A percentile compares a stretch with the other conserved stretches of the same genome.
These are phyloP conservation scores for Procavia capensis DNA, from an alignment of 2,113 vertebrate species.

Conservation along the genomic window DNA sequence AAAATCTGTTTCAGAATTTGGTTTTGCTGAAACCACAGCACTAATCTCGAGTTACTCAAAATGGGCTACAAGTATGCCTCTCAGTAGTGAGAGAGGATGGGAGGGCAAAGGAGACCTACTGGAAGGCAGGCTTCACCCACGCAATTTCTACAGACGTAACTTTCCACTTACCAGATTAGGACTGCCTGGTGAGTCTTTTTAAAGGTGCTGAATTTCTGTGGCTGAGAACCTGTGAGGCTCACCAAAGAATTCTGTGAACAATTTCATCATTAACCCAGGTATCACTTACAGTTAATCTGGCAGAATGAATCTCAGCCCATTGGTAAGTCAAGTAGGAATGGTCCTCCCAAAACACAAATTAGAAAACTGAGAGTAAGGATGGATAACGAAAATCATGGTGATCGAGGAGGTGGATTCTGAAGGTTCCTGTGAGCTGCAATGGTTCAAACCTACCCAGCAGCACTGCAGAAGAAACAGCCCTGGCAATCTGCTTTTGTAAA, in stretches of 20 bases:
- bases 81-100: not conserved
- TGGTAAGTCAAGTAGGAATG: not conserved
- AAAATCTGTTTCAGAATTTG: not conserved
- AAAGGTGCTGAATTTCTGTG: not conserved
- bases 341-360: not conserved
- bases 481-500: not conserved
- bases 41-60: not conserved
- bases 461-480: not conserved
- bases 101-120: not conserved
- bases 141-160: not conserved
- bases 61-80: not conserved
- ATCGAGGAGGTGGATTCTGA: not conserved
- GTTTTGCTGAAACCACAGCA: not conserved
- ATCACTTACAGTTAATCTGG: not conserved
- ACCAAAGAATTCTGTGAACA: not conserved
- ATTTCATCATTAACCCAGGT: not conserved
- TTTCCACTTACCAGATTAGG: conserved; percentile 23
- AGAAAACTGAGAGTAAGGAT: not conserved
- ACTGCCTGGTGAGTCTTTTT: not conserved
- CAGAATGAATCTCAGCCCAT: not conserved
- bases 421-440: too few species aligned
- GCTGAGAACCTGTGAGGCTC: not conserved
- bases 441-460: not conserved
- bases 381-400: not conserved
- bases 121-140: not conserved